A percentile compares a stretch with the other conserved stretches of the same genome.
phyloP scores from a whole-genome alignment of 1,140 invertebrate genomes.

The Drosophila nikananu region DNA sequence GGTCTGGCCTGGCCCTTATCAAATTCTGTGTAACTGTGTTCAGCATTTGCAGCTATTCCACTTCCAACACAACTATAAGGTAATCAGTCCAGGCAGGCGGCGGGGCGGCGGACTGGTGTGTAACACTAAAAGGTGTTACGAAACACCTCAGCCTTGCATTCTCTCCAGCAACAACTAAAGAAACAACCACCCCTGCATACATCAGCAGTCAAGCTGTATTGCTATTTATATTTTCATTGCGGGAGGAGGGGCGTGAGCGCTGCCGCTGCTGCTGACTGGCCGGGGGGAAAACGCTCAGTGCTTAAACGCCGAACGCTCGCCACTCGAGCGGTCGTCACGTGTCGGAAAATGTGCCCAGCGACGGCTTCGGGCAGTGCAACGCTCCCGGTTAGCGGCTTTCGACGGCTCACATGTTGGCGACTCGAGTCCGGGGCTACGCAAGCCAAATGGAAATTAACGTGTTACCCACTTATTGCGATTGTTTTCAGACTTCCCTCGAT shows the following conservation, averaged over 20 bases:
- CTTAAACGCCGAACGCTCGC: not conserved
- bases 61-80: conserved; percentile 12
- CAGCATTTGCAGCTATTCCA: conserved; percentile 15
- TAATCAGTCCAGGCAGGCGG: conserved; percentile 20
- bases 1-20: conserved; percentile 20
- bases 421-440: conserved; percentile 58
- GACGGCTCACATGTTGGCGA: conserved; percentile 75
- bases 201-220: conserved; percentile 46
- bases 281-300: conserved; percentile 21
- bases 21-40: conserved; percentile 5
- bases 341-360: conserved; percentile 65
- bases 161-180: conserved; percentile 42
- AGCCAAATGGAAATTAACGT: conserved; percentile 69
- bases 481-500: conserved; percentile 21
- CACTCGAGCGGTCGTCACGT: conserved; percentile 58
- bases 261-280: conserved; percentile 29
- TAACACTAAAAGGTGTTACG: conserved; percentile 67
- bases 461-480: conserved; percentile 52
- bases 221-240: conserved; percentile 78
- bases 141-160: conserved; percentile 50
- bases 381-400: conserved; percentile 58
- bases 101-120: not conserved
- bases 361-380: conserved; percentile 63
- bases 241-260: conserved; percentile 47
- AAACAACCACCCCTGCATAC: conserved; percentile 30